Evolutionary conservation across 2,888 invertebrate species (phyloP).

Genomic region (Erebia ligea): DNA sequence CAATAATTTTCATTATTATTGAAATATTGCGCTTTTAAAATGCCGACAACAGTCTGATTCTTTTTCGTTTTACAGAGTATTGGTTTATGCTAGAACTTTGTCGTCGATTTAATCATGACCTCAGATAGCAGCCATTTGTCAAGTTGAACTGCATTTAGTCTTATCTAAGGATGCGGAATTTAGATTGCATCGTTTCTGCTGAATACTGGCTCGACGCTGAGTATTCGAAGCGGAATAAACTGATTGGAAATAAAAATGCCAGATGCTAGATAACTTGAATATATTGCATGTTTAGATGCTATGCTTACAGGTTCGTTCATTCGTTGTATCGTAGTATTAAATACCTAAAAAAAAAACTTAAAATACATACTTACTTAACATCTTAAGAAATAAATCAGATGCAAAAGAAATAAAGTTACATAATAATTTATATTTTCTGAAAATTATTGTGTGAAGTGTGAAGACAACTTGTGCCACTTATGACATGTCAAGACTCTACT

Average conservation of each 20-base stretch:
- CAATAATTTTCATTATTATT: too few species aligned
- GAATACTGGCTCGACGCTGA: conserved; percentile 62
- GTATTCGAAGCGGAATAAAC: conserved; percentile 43
- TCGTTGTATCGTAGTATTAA: background rate
- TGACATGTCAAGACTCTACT: too few species aligned
- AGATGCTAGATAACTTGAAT: background rate
- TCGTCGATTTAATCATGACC: conserved; percentile 20
- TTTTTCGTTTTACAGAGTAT: background rate
- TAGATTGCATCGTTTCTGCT: conserved; percentile 62
- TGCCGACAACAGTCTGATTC: background rate
- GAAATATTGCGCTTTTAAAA: background rate
- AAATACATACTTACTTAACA: too few species aligned
- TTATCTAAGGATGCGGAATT: conserved; percentile 46
- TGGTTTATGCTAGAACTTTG: background rate
- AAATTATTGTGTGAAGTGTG: too few species aligned
- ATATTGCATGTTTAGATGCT: conserved; percentile 2
- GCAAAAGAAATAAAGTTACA: too few species aligned
- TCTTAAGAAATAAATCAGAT: too few species aligned
- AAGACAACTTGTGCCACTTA: too few species aligned
- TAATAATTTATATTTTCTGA: too few species aligned
- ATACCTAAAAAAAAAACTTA: too few species aligned
- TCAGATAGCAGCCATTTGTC: conserved; percentile 23
- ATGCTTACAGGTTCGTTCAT: background rate
- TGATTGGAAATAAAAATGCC: conserved; percentile 29
- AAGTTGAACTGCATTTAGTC: conserved; percentile 22